These are phyloP conservation scores for Chrosomus eos DNA, from an alignment of 2,797 vertebrate genomes.

Conservation along the genomic window DNA sequence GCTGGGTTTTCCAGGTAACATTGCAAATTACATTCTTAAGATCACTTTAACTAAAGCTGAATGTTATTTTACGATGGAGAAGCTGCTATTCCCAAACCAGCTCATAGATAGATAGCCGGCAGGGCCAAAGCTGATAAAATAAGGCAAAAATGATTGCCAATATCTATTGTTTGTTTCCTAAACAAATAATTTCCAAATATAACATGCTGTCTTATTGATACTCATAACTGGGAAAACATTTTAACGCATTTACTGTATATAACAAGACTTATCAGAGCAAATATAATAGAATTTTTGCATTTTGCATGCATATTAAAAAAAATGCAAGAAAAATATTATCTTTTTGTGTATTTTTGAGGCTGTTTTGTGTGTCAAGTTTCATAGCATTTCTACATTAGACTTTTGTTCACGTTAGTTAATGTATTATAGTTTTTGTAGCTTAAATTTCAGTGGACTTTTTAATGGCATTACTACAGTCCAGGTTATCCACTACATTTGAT, in stretches of 20 bases:
- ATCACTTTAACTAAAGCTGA: constrained; percentile 2
- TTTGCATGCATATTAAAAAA: no score
- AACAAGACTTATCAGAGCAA: not conserved
- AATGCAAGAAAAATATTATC: no score
- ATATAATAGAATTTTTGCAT: no score
- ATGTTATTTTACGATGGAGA: not conserved
- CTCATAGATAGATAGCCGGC: not conserved
- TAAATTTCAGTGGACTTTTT: not conserved
- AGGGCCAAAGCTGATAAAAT: not conserved
- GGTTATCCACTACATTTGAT: not conserved
- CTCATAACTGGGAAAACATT: no score
- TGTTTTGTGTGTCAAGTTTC: not conserved
- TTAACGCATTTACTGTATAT: not conserved
- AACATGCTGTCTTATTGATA: not conserved
- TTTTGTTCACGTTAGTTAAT: not conserved
- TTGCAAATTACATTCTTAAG: not conserved
- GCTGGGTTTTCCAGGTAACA: not conserved
- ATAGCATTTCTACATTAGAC: not conserved
- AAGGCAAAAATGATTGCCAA: not conserved
- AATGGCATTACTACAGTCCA: not conserved
- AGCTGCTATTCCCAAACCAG: not conserved
- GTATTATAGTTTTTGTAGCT: not conserved
- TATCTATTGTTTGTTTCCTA: not conserved
- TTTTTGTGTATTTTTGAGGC: no score
- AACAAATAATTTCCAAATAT: not conserved